phyloP scores from a whole-genome alignment of 2,113 vertebrate genomes.

The Triplophysa dalaica region DNA sequence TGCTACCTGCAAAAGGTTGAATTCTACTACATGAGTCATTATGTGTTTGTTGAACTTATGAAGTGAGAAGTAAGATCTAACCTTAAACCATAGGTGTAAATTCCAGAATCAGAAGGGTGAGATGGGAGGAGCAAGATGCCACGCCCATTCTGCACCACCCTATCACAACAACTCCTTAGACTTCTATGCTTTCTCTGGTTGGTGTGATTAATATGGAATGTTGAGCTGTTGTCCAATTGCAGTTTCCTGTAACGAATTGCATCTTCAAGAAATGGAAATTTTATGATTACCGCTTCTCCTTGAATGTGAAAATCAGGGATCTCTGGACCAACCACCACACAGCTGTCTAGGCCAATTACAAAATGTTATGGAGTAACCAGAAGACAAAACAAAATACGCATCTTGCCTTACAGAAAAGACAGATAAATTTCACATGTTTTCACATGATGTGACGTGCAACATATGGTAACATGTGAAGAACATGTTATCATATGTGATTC shows the following conservation, averaged over 20 bases:
- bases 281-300: conserved; percentile 81
- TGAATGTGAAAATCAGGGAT: conserved; percentile 62
- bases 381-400: background rate
- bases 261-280: conserved; percentile 67
- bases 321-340: conserved; percentile 58
- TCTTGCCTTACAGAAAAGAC: background rate
- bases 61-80: conserved; percentile 37
- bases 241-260: conserved; percentile 55
- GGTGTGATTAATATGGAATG: conserved; percentile 52
- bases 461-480: too few species aligned
- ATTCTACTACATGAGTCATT: too few species aligned
- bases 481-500: too few species aligned
- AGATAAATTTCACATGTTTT: too few species aligned
- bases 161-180: conserved; percentile 51
- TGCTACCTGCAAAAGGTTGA: too few species aligned
- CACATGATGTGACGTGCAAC: too few species aligned
- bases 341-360: conserved; percentile 59
- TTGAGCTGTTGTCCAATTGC: conserved; percentile 18
- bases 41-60: background rate
- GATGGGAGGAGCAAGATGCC: conserved; percentile 84
- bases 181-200: conserved; percentile 49
- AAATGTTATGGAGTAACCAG: background rate
- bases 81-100: conserved; percentile 82
- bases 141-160: conserved; percentile 62
- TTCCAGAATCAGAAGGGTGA: conserved; percentile 76